Evolutionary conservation across 2,797 vertebrate species (phyloP).

Genomic region (Gymnoscopelus braueri): DNA sequence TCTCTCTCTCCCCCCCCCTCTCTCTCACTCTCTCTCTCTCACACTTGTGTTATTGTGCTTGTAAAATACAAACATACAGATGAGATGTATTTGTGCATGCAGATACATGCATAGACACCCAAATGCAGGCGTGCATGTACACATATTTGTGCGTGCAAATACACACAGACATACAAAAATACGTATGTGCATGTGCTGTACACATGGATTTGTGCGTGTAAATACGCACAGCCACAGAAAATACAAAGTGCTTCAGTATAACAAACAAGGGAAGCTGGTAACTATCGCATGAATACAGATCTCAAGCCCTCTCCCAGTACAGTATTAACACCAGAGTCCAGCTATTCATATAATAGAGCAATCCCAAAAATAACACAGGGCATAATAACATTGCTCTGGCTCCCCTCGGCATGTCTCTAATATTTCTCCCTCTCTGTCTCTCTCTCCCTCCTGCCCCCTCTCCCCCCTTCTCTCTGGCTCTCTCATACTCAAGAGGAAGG

Average conservation of each 20-base stretch:
- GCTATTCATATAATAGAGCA: constrained; percentile 14
- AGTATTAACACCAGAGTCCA: constrained; percentile 47
- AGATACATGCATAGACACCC: no score
- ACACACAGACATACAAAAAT: no score
- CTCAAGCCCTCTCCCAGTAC: constrained; percentile 36
- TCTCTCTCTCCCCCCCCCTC: no score
- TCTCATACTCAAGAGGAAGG: background rate
- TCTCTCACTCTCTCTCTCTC: constrained; percentile 6
- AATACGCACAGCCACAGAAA: no score
- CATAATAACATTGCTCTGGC: constrained; percentile 34
- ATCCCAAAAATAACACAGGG: constrained; percentile 58
- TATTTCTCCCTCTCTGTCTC: constrained; percentile 20
- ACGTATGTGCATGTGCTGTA: no score
- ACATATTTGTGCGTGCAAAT: no score
- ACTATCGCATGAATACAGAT: constrained; percentile 23
- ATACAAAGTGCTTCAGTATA: background rate
- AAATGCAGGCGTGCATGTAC: no score
- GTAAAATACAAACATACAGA: no score
- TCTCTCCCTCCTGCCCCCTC: background rate
- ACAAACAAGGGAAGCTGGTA: constrained; percentile 37
- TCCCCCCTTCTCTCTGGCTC: constrained; percentile 6
- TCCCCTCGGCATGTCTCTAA: constrained; percentile 15
- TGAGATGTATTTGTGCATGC: no score
- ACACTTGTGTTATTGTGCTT: constrained; percentile 24
- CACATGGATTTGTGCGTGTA: no score